A percentile compares a stretch with the other conserved stretches of the same genome.
These are phyloP conservation scores for Caenorhabditis sp. DNA, from an alignment of 2,888 invertebrate species.

Conservation along the genomic window DNA sequence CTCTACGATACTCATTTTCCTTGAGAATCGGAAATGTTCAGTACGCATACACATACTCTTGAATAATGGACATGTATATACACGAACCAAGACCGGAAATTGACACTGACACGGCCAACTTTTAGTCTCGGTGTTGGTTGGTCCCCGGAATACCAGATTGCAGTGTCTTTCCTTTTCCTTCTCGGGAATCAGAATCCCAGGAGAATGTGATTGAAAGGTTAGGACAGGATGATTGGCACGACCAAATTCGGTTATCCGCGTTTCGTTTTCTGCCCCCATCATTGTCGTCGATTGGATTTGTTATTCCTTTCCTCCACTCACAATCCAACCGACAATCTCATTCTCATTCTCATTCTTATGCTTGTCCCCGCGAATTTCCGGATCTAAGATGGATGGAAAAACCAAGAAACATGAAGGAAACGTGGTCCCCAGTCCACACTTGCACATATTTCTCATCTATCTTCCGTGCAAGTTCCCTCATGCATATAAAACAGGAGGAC, in stretches of 20 bases:
- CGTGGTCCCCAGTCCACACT: neutral
- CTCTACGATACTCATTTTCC: too few species aligned
- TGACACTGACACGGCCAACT: conserved; percentile 3
- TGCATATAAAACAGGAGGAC: conserved; percentile 25
- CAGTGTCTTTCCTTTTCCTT: neutral
- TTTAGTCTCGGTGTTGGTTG: conserved; percentile 4
- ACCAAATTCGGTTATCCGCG: conserved; percentile 3
- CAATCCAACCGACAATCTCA: conserved; percentile 17
- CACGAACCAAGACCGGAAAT: conserved; percentile 4
- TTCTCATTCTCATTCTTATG: conserved; percentile 16
- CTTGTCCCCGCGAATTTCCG: neutral
- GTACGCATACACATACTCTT: conserved; percentile 28
- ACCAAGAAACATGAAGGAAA: neutral
- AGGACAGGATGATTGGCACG: conserved; percentile 16
- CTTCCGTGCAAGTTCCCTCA: conserved; percentile 11
- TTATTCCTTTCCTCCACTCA: too few species aligned
- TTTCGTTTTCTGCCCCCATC: neutral
- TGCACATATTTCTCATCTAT: neutral
- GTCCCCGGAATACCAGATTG: conserved; percentile 7
- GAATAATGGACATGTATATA: conserved; percentile 40
- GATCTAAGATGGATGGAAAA: conserved; percentile 1
- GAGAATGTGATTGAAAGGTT: conserved; percentile 3
- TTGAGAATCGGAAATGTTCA: neutral
- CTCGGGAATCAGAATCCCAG: neutral
- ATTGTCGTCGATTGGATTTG: conserved; percentile 16